These are phyloP conservation scores for Hirtodrosophila trivittata DNA, from an alignment of 2,888 invertebrate genomes.

Conservation along the genomic window DNA sequence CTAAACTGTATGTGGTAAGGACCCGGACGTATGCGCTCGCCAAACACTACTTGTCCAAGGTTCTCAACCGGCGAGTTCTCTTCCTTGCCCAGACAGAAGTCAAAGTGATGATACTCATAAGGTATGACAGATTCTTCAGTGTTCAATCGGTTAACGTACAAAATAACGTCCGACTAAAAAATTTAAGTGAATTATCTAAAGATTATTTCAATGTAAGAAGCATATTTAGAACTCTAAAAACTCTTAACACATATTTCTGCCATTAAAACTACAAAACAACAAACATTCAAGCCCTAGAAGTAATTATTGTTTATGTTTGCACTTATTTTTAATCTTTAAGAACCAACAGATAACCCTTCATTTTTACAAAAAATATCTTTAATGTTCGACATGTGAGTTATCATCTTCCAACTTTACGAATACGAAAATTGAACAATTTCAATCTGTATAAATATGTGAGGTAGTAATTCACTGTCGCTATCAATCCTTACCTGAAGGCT, in stretches of 20 bases:
- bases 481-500: too few species aligned
- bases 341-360: neutral
- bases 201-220: constrained; percentile 1
- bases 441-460: too few species aligned
- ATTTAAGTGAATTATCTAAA: constrained; percentile 5
- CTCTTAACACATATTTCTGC: neutral
- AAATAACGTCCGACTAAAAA: constrained; percentile 91
- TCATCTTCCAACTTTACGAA: too few species aligned
- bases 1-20: constrained; percentile 95
- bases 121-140: constrained; percentile 99
- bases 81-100: constrained; percentile 93
- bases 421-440: too few species aligned
- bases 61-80: constrained; percentile 97
- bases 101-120: constrained; percentile 98
- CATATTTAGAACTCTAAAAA: neutral
- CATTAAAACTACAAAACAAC: too few species aligned
- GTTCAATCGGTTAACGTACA: constrained; percentile 98
- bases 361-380: too few species aligned
- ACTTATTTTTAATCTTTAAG: neutral
- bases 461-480: too few species aligned
- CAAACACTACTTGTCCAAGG: constrained; percentile 99
- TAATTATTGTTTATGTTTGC: neutral
- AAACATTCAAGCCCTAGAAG: neutral
- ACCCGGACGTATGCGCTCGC: constrained; percentile 98
- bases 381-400: too few species aligned